Percentiles rank a stretch among this genome's conserved stretches.
phyloP scores from a whole-genome alignment of 92 coral and sea anemone species.

The Virgularia gustaviana region DNA sequence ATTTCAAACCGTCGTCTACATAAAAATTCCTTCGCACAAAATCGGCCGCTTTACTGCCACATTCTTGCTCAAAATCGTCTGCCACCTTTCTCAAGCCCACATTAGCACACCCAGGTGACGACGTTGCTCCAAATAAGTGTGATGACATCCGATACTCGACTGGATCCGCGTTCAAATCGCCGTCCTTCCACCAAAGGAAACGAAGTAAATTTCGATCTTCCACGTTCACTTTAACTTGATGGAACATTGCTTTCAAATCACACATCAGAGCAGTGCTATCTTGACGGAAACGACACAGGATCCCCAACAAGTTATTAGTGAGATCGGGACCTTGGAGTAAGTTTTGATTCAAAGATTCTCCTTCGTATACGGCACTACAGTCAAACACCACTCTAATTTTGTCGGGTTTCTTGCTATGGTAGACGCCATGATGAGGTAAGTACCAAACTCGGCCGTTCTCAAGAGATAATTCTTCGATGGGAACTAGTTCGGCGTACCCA shows the following conservation, averaged over 20 bases:
- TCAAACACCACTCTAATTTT: constrained; percentile 30
- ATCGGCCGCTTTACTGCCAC: constrained; percentile 26
- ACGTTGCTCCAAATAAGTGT: constrained; percentile 38
- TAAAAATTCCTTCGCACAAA: constrained; percentile 21
- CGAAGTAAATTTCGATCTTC: constrained; percentile 32
- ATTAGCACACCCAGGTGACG: constrained; percentile 44
- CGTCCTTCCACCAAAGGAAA: constrained; percentile 40
- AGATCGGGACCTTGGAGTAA: constrained; percentile 39
- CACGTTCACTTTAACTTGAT: constrained; percentile 26
- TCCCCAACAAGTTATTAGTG: constrained; percentile 31
- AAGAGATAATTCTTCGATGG: constrained; percentile 2
- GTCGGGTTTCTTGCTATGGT: constrained; percentile 30
- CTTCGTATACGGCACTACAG: constrained; percentile 10
- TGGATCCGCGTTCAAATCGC: constrained; percentile 6
- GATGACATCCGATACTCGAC: constrained; percentile 32
- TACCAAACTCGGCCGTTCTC: constrained; percentile 36
- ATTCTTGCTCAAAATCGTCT: constrained; percentile 21
- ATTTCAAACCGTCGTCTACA: constrained; percentile 21
- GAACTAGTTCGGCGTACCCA: constrained; percentile 28
- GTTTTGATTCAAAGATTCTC: constrained; percentile 32
- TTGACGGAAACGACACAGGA: constrained; percentile 30
- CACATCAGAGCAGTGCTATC: constrained; percentile 28
- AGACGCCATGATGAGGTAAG: constrained; percentile 30
- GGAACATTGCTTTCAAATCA: constrained; percentile 39
- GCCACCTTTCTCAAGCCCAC: constrained; percentile 33